A percentile compares a stretch with the other conserved stretches of the same genome.
phyloP scores from a whole-genome alignment of 2,113 vertebrate genomes.

The Trichechus manatus region DNA sequence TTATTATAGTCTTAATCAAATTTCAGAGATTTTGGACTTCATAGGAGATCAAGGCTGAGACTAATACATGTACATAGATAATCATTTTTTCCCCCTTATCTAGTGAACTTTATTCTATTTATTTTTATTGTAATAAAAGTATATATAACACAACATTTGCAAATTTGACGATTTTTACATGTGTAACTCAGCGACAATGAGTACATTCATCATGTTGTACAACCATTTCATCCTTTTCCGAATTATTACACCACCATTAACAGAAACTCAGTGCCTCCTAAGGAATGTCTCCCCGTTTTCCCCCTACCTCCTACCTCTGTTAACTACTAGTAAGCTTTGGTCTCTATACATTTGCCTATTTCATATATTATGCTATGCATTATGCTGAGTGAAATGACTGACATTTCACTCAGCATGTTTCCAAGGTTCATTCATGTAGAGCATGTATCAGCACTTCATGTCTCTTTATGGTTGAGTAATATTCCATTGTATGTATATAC shows the following conservation, averaged over 20 bases:
- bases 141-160: neutral
- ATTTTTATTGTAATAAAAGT: no score
- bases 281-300: neutral
- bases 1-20: slow-evolving; percentile 37
- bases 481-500: neutral
- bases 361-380: neutral
- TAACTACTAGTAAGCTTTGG: neutral
- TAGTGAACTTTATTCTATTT: neutral
- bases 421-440: neutral
- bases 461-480: neutral
- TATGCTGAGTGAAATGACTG: no score
- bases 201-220: neutral
- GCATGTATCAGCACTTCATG: neutral
- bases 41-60: neutral
- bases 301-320: neutral
- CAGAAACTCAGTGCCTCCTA: neutral
- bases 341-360: neutral
- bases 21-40: slow-evolving; percentile 15
- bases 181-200: neutral
- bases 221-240: neutral
- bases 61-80: neutral
- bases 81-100: neutral
- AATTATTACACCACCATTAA: neutral
- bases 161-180: neutral
- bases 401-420: neutral